Evolutionary conservation across 1,140 invertebrate genomes (phyloP), one percentile per base, ranked within the genome.

Genomic region (Liolophura sinensis): DNA sequence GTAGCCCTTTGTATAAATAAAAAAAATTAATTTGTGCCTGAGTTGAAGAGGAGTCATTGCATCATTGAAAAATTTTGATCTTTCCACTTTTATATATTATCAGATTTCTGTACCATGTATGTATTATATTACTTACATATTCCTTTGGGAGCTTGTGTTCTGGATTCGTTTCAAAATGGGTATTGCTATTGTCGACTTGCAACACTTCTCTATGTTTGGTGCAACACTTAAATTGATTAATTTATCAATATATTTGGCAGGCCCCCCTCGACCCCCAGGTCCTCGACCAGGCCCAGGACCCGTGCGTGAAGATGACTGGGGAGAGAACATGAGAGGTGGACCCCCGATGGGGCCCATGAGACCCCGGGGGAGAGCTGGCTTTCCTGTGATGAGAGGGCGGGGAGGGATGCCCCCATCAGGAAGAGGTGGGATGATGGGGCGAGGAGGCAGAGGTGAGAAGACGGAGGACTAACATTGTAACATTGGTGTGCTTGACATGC

Each of bases 281-380:
- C 58, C 24, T 4, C 16, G 58, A 25, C 58, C 58, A 49, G 49
- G 60, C 15, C 46, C 49, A n/a, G 60, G 46, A n/a, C 27, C 20
- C 7, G 60, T 31, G 15, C 60, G 27, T 15, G 60, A 40, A 46
- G 64, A 70, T 48, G 68, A 62, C 15, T 68, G 65, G 71, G 62
- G 65, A 46, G 68, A 67, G 20, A 72, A 68, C 52, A 72, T 69
- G 70, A 64, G 68, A 52, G 67, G 66, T 40, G 70, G 70, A 15
- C 31, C 31, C 31, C 70, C 54, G 0, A 58, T 58, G 56, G 56
- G 56, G 5, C 49, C 49, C 48, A 49, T 46, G 20, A 49, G 60
- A 18, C 61, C 49, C 16, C 51, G 55, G 52, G 64, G 66, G 24
- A 58, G 69, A 27, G 64, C 55, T 49, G 67, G 70, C 15, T 61